A percentile compares a stretch with the other conserved stretches of the same genome.
Evolutionary conservation across 2,888 invertebrate genomes (phyloP).

Genomic region (Platycheirus rosarum): DNA sequence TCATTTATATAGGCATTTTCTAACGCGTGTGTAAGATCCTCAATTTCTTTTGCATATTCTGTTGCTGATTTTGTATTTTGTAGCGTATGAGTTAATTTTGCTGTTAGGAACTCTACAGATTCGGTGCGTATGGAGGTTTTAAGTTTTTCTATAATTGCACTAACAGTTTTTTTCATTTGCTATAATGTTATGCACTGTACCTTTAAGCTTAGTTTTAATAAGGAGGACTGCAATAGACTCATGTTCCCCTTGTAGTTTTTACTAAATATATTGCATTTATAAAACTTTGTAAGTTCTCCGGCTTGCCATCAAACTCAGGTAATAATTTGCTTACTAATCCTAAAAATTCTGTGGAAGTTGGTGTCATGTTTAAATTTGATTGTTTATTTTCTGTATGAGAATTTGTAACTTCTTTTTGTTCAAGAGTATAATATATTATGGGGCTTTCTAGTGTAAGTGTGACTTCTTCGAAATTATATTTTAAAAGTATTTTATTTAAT

Average conservation of each 20-base stretch:
- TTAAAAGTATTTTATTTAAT: slow-evolving; percentile 12
- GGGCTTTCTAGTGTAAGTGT: slow-evolving; percentile 6
- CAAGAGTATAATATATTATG: neutral
- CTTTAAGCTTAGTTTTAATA: slow-evolving; percentile 27
- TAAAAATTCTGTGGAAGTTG: slow-evolving; percentile 13
- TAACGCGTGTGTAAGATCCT: no score
- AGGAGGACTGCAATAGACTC: slow-evolving; percentile 11
- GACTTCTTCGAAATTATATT: slow-evolving; percentile 9
- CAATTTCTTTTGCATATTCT: no score
- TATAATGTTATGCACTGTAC: slow-evolving; percentile 2
- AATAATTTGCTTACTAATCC: slow-evolving; percentile 20
- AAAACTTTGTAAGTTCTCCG: slow-evolving; percentile 14
- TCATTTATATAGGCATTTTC: no score
- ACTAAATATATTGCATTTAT: slow-evolving; percentile 12
- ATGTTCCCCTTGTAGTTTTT: slow-evolving; percentile 13
- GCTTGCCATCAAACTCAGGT: slow-evolving; percentile 16
- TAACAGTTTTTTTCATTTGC: slow-evolving; percentile 10
- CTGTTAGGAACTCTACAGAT: slow-evolving; percentile 3
- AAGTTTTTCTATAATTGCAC: neutral
- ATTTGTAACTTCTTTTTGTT: neutral
- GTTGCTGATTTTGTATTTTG: no score
- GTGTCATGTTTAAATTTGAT: neutral
- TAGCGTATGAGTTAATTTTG: no score
- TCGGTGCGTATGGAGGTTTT: slow-evolving; percentile 1
- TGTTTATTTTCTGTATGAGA: neutral